Conservation (phyloP, 2,113 vertebrate genomes). For the Plectropomus leopardus region DNA sequence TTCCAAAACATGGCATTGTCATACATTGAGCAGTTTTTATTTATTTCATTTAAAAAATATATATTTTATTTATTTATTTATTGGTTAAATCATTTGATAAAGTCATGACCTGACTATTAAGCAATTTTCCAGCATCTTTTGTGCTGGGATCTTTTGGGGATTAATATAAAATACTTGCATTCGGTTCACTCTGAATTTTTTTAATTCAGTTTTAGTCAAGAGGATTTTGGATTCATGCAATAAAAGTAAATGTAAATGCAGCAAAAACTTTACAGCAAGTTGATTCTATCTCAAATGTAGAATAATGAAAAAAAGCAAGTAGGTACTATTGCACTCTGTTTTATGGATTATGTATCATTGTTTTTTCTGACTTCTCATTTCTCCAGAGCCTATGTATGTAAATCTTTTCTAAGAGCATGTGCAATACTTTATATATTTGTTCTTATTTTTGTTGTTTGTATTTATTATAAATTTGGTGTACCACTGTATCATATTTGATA, state of each 20-base stretch:
- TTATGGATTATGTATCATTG: no score
- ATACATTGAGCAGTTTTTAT: background rate
- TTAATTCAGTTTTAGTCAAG: background rate
- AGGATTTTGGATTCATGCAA: background rate
- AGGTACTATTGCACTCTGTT: no score
- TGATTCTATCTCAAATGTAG: background rate
- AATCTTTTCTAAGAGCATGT: no score
- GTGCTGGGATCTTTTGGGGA: background rate
- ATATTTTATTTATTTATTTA: background rate
- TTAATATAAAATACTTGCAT: background rate
- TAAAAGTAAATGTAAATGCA: background rate
- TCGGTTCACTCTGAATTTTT: background rate
- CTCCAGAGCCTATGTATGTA: no score
- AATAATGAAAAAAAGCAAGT: background rate
- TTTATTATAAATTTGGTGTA: no score
- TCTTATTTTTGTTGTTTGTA: no score
- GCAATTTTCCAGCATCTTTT: background rate
- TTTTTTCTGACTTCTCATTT: no score
- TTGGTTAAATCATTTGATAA: background rate
- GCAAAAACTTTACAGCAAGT: background rate
- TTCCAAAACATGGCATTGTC: background rate
- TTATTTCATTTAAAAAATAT: background rate
- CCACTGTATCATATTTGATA: no score
- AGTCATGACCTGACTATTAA: background rate
- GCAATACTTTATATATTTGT: no score